Evolutionary conservation across 2,113 vertebrate genomes (phyloP).

Genomic region (Abramis brama): DNA sequence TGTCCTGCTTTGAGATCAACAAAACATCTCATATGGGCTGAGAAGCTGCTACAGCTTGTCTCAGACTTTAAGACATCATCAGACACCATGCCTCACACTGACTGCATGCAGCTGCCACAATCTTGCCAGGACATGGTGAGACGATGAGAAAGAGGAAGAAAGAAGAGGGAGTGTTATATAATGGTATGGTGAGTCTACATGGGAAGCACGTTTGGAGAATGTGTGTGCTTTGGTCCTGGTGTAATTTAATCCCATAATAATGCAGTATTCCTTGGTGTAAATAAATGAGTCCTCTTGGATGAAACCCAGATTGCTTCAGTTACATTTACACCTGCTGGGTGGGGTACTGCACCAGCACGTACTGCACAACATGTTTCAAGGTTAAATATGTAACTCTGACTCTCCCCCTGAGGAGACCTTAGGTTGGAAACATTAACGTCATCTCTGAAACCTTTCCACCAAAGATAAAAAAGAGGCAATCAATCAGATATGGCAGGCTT

Average conservation of each 20-base stretch:
- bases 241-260: conserved; percentile 24
- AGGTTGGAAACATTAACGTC: conserved; percentile 30
- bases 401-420: conserved; percentile 27
- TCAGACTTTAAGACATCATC: conserved; percentile 12
- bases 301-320: background rate
- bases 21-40: background rate
- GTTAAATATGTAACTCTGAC: conserved; percentile 22
- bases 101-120: conserved; percentile 33
- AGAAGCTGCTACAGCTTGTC: background rate
- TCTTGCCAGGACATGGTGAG: conserved; percentile 23
- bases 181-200: background rate
- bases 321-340: conserved; percentile 6
- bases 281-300: conserved; percentile 14
- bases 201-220: background rate
- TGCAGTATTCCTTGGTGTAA: background rate
- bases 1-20: background rate
- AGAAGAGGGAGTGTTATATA: conserved; percentile 3
- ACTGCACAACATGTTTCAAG: conserved; percentile 37
- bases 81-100: conserved; percentile 25
- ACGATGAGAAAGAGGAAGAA: background rate
- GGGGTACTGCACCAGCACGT: conserved; percentile 29
- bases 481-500: conserved; percentile 29
- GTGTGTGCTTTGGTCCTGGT: background rate
- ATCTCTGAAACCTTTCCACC: conserved; percentile 34
- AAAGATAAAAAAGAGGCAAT: background rate